Base-by-base conservation (phyloP, 2,888 invertebrate species). In the Bellardia pandia region DNA sequence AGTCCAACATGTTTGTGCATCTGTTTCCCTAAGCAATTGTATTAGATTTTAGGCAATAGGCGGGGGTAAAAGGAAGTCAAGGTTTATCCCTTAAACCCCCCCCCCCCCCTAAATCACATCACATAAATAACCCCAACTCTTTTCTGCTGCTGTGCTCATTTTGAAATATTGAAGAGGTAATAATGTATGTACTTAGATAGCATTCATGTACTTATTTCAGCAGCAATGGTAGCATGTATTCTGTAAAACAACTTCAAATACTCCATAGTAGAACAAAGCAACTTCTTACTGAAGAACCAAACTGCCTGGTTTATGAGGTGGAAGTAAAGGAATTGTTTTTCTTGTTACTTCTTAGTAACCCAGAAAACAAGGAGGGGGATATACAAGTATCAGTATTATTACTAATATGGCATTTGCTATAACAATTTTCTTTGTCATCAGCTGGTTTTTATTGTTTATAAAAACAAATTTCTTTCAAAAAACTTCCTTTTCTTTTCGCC, bases 121-220 rank as follows among this genome's bases (percentile, higher is more conserved):
- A 11, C 2, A 45, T 11, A 45, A 45, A 45, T 45, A 45, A 11
- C 42, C 62, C 51, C 48, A 14, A 13, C 3, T 48, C 45, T 58
- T 72, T 74, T 2, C 16, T 13, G 9, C 2, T 11, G 6, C n/a
- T 56, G 66, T 58, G 64, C 79, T 84, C 76, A 68, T 66, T 69
- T 77, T 72, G 71, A 87, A 77, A 77, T 84, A 74, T 77, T 84
- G 80, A 84, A 77, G 84, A 75, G 84, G 74, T 81, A 84, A 84
- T 87, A 80, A 87, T 74, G 72, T 77, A 60, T 72, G 80, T 72
- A 62, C 80, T 86, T 80, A 80, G 84, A 76, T 60, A 84, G 60
- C 33, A 78, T 72, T 74, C 72, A 60, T 64, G 37, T 56, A 40
- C 23, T 66, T 48, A 45, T 37, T 80, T 72, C 56, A 79, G 51